Percentiles rank a stretch among this genome's conserved stretches.
These are phyloP conservation scores for Theretra japonica DNA, from an alignment of 2,888 invertebrate genomes.

Conservation along the genomic window DNA sequence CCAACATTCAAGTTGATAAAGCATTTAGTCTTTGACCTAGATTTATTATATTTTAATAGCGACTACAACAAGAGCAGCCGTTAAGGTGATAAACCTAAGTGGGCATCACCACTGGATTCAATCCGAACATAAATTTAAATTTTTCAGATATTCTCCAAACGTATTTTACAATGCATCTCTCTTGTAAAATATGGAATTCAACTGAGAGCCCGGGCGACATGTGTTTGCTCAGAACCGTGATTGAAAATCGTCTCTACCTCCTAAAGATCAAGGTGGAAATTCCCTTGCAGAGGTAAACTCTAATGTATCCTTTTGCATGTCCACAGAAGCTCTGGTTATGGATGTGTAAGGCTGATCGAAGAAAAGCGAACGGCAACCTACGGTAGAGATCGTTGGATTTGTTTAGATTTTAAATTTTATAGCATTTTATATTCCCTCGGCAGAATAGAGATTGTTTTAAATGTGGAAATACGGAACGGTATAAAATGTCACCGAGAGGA, in stretches of 20 bases:
- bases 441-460: constrained; percentile 1
- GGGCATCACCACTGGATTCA: constrained; percentile 26
- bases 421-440: constrained; percentile 2
- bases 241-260: constrained; percentile 1
- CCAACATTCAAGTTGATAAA: no score
- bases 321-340: constrained; percentile 2
- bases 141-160: constrained; percentile 27
- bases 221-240: background rate
- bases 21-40: no score
- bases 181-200: constrained; percentile 32
- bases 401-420: constrained; percentile 24
- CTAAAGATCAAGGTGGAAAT: background rate
- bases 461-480: background rate
- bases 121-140: constrained; percentile 31
- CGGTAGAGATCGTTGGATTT: constrained; percentile 22
- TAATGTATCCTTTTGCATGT: background rate
- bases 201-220: constrained; percentile 22
- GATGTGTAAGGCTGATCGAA: constrained; percentile 10
- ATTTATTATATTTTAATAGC: background rate
- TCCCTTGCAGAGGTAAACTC: background rate
- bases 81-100: background rate
- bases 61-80: background rate
- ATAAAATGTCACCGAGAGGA: background rate
- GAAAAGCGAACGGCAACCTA: constrained; percentile 17
- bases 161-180: constrained; percentile 33